Evolutionary conservation across 2,113 vertebrate species (phyloP).

Genomic region (Mystacornis crossleyi): DNA sequence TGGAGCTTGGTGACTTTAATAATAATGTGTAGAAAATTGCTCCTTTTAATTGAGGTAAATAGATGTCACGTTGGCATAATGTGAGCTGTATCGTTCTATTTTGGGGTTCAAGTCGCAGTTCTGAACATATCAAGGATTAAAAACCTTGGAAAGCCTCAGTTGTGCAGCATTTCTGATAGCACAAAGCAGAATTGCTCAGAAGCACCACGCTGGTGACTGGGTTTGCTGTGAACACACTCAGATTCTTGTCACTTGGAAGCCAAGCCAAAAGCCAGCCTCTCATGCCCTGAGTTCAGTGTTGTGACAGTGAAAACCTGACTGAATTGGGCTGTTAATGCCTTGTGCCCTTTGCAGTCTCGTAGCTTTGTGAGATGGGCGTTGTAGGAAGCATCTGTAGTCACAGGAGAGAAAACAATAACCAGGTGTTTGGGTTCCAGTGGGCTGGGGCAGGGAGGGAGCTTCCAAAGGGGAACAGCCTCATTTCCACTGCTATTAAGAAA

Average conservation of each 20-base stretch:
- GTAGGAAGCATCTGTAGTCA: not conserved
- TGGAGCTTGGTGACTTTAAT: slow-evolving; percentile 62
- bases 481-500: not conserved
- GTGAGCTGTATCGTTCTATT: not conserved
- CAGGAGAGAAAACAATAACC: not conserved
- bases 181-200: not conserved
- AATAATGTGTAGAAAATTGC: slow-evolving; percentile 56
- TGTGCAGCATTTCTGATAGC: not conserved
- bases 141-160: not conserved
- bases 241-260: not conserved
- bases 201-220: not conserved
- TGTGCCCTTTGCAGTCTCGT: not conserved
- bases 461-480: not conserved
- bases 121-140: not conserved
- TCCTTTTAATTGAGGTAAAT: slow-evolving; percentile 68
- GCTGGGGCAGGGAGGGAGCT: not conserved
- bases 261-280: not conserved
- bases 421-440: not conserved
- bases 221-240: accelerated
- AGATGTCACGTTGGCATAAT: slow-evolving; percentile 23
- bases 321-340: not conserved
- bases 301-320: not conserved
- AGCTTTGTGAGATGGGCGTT: not conserved
- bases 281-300: accelerated
- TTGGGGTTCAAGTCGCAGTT: not conserved